A percentile compares a stretch with the other conserved stretches of the same genome.
Evolutionary conservation across 2,797 vertebrate species (phyloP).

Genomic region (Meriones psammophilus): DNA sequence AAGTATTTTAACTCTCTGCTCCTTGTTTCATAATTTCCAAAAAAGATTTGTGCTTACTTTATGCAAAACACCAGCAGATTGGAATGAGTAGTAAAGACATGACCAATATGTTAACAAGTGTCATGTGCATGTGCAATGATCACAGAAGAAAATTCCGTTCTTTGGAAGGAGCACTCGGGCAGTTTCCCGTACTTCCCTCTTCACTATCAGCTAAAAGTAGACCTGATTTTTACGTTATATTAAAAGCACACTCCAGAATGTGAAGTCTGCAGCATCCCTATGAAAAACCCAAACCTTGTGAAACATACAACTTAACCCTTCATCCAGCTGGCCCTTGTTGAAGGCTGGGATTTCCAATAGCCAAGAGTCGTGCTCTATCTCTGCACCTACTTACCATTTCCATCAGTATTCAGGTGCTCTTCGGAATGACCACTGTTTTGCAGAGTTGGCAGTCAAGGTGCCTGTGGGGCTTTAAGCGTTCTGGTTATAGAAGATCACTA

Average conservation of each 20-base stretch:
- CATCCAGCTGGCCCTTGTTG: conserved; percentile 8
- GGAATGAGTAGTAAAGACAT: neutral
- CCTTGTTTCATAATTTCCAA: conserved; percentile 16
- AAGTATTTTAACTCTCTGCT: neutral
- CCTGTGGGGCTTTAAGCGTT: neutral
- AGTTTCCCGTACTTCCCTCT: neutral
- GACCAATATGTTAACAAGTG: neutral
- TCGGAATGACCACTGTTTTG: neutral
- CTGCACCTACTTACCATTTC: neutral
- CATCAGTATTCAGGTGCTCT: neutral
- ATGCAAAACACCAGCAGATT: neutral
- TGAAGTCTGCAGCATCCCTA: neutral
- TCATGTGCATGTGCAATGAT: neutral
- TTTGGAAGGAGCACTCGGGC: neutral
- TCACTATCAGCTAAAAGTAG: conserved; percentile 36
- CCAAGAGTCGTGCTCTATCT: neutral
- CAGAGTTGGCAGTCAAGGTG: neutral
- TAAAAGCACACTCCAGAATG: conserved; percentile 53
- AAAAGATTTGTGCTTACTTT: neutral
- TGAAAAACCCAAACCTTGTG: conserved; percentile 51
- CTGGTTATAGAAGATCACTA: neutral
- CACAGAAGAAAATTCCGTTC: neutral
- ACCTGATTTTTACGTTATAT: conserved; percentile 23
- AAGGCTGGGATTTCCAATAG: neutral
- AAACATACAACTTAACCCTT: neutral